Conservation (phyloP, 2,888 invertebrate species). For the Diarsia dahlii region DNA sequence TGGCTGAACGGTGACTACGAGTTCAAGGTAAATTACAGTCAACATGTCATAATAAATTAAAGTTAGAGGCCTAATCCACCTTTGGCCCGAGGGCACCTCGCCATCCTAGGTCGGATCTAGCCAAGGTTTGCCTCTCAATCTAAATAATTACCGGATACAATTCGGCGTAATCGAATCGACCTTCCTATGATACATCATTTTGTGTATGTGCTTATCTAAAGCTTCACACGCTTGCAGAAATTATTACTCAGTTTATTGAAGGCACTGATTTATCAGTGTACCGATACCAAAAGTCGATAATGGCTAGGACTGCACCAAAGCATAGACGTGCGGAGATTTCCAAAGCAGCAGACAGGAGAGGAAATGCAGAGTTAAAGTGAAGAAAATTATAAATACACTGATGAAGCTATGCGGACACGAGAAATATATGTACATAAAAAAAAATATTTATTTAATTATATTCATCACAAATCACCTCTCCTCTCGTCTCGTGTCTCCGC, state of each 20-base stretch:
- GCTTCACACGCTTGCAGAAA: not conserved
- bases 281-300: not conserved
- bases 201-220: not conserved
- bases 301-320: not conserved
- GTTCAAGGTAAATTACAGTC: slow-evolving; percentile 79
- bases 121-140: not conserved
- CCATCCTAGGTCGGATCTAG: not conserved
- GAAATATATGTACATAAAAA: too few relatives aligned
- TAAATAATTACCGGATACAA: slow-evolving; percentile 15
- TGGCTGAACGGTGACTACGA: slow-evolving; percentile 92
- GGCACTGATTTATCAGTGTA: too few relatives aligned
- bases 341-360: not conserved
- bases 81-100: not conserved
- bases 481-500: too few relatives aligned
- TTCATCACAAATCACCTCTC: not conserved
- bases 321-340: not conserved
- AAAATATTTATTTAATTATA: not conserved
- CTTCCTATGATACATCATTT: not conserved
- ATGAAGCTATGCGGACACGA: not conserved
- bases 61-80: not conserved
- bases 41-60: not conserved
- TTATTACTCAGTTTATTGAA: not conserved
- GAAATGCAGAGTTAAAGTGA: not conserved
- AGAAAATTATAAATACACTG: not conserved
- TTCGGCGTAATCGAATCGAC: not conserved